Conservation (phyloP, 1,140 invertebrate genomes). For the Mamestra configurata region DNA sequence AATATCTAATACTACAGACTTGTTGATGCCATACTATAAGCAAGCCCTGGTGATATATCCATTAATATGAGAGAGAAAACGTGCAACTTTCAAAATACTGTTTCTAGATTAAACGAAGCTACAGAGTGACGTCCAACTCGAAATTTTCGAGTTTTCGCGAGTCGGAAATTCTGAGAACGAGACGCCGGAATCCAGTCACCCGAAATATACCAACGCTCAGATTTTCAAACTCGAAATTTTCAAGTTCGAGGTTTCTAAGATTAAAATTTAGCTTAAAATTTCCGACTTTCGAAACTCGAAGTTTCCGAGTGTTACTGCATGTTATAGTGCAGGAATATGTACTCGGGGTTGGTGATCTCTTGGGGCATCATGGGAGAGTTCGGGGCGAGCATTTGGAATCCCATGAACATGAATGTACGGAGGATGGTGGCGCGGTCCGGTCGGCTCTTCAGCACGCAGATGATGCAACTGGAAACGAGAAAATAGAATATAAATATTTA, state of each 20-base stretch:
- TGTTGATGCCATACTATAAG: slow-evolving; percentile 68
- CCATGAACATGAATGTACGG: slow-evolving; percentile 98
- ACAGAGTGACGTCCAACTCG: slow-evolving; percentile 17
- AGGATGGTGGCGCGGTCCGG: slow-evolving; percentile 95
- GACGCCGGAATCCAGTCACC: neutral
- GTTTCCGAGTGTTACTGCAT: slow-evolving; percentile 89
- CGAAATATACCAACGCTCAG: neutral
- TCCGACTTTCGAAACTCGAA: slow-evolving; percentile 32
- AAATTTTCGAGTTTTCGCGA: slow-evolving; percentile 30
- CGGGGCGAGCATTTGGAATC: slow-evolving; percentile 95
- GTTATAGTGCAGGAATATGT: slow-evolving; percentile 94
- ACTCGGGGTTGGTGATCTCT: slow-evolving; percentile 89
- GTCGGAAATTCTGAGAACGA: slow-evolving; percentile 2
- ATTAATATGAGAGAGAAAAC: slow-evolving; percentile 55
- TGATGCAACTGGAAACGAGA: slow-evolving; percentile 84
- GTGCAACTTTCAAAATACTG: slow-evolving; percentile 67
- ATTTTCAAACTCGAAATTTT: slow-evolving; percentile 31
- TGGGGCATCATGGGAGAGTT: slow-evolving; percentile 92
- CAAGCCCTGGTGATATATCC: slow-evolving; percentile 60
- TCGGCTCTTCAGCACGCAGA: slow-evolving; percentile 95
- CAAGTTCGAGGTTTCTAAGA: neutral
- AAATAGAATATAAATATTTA: neutral
- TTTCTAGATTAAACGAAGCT: slow-evolving; percentile 50
- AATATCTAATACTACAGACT: slow-evolving; percentile 74
- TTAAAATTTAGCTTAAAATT: neutral